These are phyloP conservation scores for Malacoraja senta DNA, from an alignment of 2,797 vertebrate species.

Conservation along the genomic window DNA sequence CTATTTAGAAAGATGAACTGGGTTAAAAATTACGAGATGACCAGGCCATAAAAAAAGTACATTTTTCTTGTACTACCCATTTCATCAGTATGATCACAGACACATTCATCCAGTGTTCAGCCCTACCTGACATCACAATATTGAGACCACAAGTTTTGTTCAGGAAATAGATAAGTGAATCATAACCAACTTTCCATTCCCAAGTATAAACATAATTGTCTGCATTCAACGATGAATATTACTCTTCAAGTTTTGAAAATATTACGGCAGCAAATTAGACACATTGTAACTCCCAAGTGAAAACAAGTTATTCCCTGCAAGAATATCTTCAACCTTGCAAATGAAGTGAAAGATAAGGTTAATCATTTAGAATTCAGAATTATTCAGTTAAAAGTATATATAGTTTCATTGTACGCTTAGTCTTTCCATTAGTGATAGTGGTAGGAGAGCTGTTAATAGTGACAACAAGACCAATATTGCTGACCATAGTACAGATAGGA, in stretches of 20 bases:
- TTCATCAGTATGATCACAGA: not conserved
- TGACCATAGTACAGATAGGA: no score
- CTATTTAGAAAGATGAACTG: not conserved
- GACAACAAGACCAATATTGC: no score
- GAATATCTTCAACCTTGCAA: not conserved
- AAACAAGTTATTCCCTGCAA: not conserved
- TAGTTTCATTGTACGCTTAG: no score
- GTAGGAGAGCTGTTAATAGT: no score
- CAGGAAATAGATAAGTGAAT: not conserved
- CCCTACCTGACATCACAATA: conserved; percentile 18
- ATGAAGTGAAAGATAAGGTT: not conserved
- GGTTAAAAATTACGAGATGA: not conserved
- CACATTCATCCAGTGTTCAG: conserved; percentile 22
- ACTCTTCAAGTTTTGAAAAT: not conserved
- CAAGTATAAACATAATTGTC: not conserved
- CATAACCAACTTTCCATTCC: not conserved
- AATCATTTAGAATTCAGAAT: not conserved
- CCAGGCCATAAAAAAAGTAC: not conserved
- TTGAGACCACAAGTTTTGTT: not conserved
- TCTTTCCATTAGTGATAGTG: not conserved
- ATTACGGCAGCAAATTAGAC: not conserved
- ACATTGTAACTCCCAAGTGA: not conserved
- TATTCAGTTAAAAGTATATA: not conserved
- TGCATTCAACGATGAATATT: not conserved
- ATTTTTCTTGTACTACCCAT: not conserved